These are phyloP conservation scores for Cyphomyrmex costatus DNA, from an alignment of 1,140 invertebrate genomes.

Conservation along the genomic window DNA sequence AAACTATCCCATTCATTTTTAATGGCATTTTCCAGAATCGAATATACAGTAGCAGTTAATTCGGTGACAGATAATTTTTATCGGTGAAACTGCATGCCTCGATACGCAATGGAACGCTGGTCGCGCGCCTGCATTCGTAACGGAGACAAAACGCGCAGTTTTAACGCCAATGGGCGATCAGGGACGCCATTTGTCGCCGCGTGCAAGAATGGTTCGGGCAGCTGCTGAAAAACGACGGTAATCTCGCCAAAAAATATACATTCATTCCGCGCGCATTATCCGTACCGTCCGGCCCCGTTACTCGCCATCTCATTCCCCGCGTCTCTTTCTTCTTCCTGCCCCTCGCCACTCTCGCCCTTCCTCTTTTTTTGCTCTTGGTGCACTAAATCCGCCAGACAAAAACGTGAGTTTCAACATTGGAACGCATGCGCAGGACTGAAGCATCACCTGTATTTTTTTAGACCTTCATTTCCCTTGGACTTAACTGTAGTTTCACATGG, in stretches of 20 bases:
- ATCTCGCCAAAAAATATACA: constrained; percentile 75
- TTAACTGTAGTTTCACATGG: constrained; percentile 8
- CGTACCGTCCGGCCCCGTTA: constrained; percentile 38
- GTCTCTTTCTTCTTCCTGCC: background rate
- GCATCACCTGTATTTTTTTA: constrained; percentile 24
- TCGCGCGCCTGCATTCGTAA: constrained; percentile 51
- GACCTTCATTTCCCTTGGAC: constrained; percentile 4
- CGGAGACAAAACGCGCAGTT: constrained; percentile 76
- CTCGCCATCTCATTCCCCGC: constrained; percentile 22
- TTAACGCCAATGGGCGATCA: constrained; percentile 76
- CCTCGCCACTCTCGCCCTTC: background rate
- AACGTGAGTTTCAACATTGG: constrained; percentile 54
- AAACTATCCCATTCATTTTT: background rate
- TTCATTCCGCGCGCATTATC: constrained; percentile 65
- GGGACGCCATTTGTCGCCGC: constrained; percentile 77
- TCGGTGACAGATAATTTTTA: constrained; percentile 64
- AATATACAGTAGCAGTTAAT: constrained; percentile 51
- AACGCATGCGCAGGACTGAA: background rate
- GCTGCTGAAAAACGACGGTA: constrained; percentile 74
- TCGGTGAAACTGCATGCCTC: background rate
- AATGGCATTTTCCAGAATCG: background rate
- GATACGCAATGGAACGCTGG: background rate
- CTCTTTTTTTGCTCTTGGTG: background rate
- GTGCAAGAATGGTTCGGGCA: constrained; percentile 68
- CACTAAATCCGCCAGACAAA: constrained; percentile 59